Conservation (phyloP, 2,113 vertebrate genomes). For the Cyanistes caeruleus region DNA sequence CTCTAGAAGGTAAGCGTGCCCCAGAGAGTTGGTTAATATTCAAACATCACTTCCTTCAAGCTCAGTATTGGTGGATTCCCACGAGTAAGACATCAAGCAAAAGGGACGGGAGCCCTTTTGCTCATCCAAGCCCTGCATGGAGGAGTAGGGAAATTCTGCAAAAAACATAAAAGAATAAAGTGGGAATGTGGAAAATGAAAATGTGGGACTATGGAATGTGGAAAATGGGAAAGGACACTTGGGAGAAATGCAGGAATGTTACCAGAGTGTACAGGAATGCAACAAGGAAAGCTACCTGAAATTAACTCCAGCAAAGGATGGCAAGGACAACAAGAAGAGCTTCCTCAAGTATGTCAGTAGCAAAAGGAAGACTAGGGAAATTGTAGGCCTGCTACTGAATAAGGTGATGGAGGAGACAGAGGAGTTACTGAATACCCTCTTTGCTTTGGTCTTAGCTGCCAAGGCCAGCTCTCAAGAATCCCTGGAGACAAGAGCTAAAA, state of each 20-base stretch:
- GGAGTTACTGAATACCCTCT: background rate
- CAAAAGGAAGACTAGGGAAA: background rate
- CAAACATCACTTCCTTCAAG: background rate
- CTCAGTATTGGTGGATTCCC: background rate
- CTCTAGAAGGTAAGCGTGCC: background rate
- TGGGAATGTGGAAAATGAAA: background rate
- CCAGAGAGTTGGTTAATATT: background rate
- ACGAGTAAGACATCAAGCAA: background rate
- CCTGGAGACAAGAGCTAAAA: background rate
- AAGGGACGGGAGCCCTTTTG: background rate
- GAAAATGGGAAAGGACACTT: background rate
- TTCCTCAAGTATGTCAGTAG: background rate
- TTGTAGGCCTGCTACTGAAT: background rate
- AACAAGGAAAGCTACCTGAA: background rate
- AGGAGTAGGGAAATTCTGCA: background rate
- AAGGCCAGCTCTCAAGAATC: background rate
- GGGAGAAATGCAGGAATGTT: background rate
- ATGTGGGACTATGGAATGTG: background rate
- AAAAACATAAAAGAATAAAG: background rate
- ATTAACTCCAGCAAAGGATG: background rate
- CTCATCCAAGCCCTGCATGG: background rate
- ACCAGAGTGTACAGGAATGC: background rate
- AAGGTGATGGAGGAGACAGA: background rate
- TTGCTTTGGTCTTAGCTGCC: background rate
- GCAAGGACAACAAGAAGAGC: background rate